Conservation (phyloP, 1,140 invertebrate genomes). For the Coenobita brevimanus region DNA sequence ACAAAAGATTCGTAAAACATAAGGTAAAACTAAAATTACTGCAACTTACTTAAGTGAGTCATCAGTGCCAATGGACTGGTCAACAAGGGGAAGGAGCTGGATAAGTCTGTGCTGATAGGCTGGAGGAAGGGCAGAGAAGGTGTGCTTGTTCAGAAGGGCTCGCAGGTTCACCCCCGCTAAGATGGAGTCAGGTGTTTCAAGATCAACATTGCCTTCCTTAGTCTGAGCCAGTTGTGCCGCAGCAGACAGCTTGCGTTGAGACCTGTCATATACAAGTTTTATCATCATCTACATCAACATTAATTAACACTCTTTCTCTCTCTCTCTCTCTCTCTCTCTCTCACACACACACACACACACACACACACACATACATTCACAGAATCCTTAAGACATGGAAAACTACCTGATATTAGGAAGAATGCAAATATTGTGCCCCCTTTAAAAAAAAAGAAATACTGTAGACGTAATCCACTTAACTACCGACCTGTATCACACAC, state of each 20-base stretch:
- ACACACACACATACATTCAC: neutral
- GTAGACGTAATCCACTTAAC: too few species aligned
- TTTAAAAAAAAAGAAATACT: too few species aligned
- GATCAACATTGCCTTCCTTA: conserved; percentile 93
- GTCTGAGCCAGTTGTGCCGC: conserved; percentile 94
- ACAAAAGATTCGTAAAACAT: too few species aligned
- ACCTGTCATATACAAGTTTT: conserved; percentile 45
- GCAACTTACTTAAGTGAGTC: conserved; percentile 69
- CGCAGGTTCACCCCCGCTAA: conserved; percentile 93
- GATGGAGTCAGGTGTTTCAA: conserved; percentile 97
- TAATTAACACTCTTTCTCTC: too few species aligned
- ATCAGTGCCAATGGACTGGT: conserved; percentile 78
- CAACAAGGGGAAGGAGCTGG: conserved; percentile 92
- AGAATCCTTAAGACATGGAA: conserved; percentile 7
- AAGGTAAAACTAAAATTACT: neutral
- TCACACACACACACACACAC: neutral
- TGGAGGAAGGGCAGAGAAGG: conserved; percentile 89
- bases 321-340: too few species aligned
- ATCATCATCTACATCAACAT: too few species aligned
- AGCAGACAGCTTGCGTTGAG: conserved; percentile 84
- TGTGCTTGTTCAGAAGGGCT: conserved; percentile 88
- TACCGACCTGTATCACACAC: too few species aligned
- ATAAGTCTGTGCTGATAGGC: conserved; percentile 94
- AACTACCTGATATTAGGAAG: too few species aligned
- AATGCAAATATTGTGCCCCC: too few species aligned